Evolutionary conservation across 2,797 vertebrate genomes (phyloP), one percentile per base, ranked within the genome.

Genomic region (Oreonectes daqikongensis): DNA sequence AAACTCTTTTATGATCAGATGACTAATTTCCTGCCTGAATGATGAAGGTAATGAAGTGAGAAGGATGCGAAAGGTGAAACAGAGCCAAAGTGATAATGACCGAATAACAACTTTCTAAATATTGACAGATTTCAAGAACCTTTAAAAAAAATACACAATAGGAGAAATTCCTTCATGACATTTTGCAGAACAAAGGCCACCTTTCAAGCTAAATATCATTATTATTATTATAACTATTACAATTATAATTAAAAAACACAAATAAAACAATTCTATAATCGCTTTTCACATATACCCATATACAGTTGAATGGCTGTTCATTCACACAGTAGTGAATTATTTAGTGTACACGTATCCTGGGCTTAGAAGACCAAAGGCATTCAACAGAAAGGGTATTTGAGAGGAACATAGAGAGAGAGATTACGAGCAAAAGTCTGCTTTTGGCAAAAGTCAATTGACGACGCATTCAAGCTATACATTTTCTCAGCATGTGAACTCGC

Each of bases 291-390:
- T n/a, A n/a, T n/a, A n/a, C n/a, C 5, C n/a, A 35, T 48, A 72
- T 32, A 63, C 28, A 1, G 7, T 15, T 52, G 38, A 1, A 9
- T 15, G 11, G 46, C 26, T 64, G n/a, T 63, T 42, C 57, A 46
- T 70, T 32, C 57, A 67, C 6, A 72, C 52, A 60, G 20, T 20
- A 72, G 17, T 53, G 15, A 74, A 74, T 74, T 40, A 64, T 42
- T 74, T 53, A 53, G 46, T 20, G 5, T 20, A 65, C 2, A 20
- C 6, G 14, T 35, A 42, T 8, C 15, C 11, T 35, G 48, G 46
- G 20, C 44, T 64, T 73, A n/a, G 46, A 35, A 14, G 48, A 32
- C 50, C 15, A 1, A 11, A 42, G 20, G 22, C 4, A n/a, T 10
- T 55, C 18, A 65, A 46, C 17, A 14, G 17, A 52, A 35, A 8